Evolutionary conservation across 2,888 invertebrate species (phyloP), one percentile per base, ranked within the genome.

Genomic region (Drosophila borealis): DNA sequence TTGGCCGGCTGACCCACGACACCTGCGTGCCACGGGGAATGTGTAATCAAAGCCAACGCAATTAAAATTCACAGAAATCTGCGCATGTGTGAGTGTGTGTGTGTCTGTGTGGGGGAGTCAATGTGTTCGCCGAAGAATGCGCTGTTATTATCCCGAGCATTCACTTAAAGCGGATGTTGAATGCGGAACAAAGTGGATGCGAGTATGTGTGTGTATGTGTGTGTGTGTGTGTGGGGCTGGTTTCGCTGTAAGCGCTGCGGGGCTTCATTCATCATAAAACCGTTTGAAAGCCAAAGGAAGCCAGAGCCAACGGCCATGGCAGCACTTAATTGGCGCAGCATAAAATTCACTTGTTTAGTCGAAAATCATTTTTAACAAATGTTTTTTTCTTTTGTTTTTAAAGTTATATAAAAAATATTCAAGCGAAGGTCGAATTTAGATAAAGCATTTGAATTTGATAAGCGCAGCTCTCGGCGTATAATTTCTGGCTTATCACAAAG

Each of bases 31-130:
- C 44, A 21, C 10, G 9, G 37, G 29, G 13, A 53, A 70, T 70
- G 45, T 80, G 61, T 75, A 76, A 80, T 80, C 75, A 76, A 53
- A 75, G 80, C 62, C 57, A 59, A 37, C 45, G 66, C 61, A 76
- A 80, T 80, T 76, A 76, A 80, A 76, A 62, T 80, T 64, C 80
- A 44, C 37, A 21, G 46, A 46, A 75, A 70, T 66, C 49, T 46
- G 37, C 21, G 9, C 25, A 5, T 21, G 9, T 51, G 17, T 17
- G 17, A 17, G 17, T 3, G 37, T 33, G 50, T 21, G 39, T 3
- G 49, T 36, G 14, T 37, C 46, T 39, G 44, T n/a, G 39, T 17
- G 55, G 34, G 34, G 6, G 42, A 10, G 14, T 44, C 19, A 17
- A 48, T 61, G 44, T 49, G 13, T 55, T 41, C 41, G 19, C 17